Conservation (phyloP, 2,797 vertebrate genomes). For the Carduelis carduelis region DNA sequence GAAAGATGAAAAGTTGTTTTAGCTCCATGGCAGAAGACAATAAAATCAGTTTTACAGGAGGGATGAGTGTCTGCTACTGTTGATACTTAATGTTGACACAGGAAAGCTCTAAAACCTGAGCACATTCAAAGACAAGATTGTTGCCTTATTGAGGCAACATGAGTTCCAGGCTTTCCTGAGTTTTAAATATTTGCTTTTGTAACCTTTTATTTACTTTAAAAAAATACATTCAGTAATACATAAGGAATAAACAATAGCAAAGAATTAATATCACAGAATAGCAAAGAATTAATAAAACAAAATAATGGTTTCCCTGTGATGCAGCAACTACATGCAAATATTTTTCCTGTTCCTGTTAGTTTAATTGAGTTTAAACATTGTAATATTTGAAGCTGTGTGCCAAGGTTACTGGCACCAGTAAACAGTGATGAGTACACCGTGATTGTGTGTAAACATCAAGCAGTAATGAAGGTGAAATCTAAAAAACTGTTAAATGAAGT, state of each 20-base stretch:
- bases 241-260: background rate
- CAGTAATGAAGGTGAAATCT: background rate
- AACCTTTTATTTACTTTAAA: background rate
- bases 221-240: background rate
- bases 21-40: background rate
- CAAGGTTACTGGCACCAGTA: constrained; percentile 20
- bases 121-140: background rate
- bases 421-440: background rate
- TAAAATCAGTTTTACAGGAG: background rate
- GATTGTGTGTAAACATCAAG: background rate
- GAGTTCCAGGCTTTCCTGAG: background rate
- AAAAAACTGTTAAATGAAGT: background rate
- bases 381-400: background rate
- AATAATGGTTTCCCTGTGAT: background rate
- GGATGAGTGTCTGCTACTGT: background rate
- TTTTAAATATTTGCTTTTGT: background rate
- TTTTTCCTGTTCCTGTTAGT: background rate
- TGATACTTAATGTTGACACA: background rate
- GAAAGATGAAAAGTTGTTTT: background rate
- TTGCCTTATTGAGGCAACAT: background rate
- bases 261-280: background rate
- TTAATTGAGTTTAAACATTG: background rate
- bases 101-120: background rate
- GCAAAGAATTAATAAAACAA: background rate
- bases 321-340: background rate